phyloP scores from a whole-genome alignment of 2,888 invertebrate species.

The Morpho achilles region DNA sequence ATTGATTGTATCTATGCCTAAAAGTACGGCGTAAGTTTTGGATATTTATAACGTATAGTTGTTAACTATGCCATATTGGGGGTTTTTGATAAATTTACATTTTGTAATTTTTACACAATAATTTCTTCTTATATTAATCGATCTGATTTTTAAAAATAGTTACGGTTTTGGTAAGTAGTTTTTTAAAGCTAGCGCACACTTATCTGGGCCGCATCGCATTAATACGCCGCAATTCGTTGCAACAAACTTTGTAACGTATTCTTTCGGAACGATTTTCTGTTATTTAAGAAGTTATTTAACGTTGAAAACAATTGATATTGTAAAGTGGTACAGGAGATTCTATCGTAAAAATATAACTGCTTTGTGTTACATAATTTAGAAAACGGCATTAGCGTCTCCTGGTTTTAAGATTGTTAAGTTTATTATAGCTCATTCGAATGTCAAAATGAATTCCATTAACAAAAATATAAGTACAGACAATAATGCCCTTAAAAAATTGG shows the following conservation, averaged over 20 bases:
- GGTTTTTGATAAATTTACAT: slow-evolving; percentile 60
- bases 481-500: no score
- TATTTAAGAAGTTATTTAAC: no score
- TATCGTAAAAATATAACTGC: no score
- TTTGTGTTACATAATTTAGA: no score
- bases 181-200: not conserved
- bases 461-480: no score
- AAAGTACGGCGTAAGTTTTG: slow-evolving; percentile 29
- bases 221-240: not conserved
- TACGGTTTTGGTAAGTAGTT: not conserved
- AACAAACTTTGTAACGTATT: not conserved
- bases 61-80: slow-evolving; percentile 30
- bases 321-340: no score
- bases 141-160: slow-evolving; percentile 20
- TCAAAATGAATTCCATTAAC: no score
- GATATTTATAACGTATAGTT: slow-evolving; percentile 29
- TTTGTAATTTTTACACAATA: slow-evolving; percentile 30
- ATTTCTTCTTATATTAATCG: slow-evolving; percentile 19
- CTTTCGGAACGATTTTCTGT: no score
- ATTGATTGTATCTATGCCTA: slow-evolving; percentile 30
- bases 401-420: no score
- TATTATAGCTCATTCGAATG: no score
- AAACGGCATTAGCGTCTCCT: no score
- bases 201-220: not conserved
- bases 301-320: no score